These are phyloP conservation scores for Mastomys coucha DNA, from an alignment of 2,113 vertebrate species.

Conservation along the genomic window DNA sequence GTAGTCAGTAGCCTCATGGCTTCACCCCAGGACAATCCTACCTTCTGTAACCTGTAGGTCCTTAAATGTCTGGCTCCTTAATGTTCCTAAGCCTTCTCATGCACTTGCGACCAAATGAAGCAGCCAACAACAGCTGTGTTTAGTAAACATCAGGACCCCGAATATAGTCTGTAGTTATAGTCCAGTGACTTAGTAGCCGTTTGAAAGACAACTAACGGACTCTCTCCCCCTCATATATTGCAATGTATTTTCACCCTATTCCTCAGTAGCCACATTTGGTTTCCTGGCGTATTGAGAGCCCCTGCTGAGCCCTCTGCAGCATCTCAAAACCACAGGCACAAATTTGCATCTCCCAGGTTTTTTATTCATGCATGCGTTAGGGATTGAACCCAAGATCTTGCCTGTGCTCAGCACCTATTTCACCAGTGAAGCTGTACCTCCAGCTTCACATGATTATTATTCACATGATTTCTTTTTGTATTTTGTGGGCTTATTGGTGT, in stretches of 20 bases:
- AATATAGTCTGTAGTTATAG: background rate
- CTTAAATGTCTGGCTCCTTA: background rate
- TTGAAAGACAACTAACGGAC: background rate
- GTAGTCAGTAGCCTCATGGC: fast-evolving
- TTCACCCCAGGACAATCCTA: background rate
- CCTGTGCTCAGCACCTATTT: background rate
- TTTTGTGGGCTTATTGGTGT: too few relatives aligned
- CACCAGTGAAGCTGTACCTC: background rate
- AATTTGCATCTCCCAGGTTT: background rate
- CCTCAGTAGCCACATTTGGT: background rate
- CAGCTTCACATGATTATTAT: too few relatives aligned
- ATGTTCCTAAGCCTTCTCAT: too few relatives aligned
- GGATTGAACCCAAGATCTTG: background rate
- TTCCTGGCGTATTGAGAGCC: background rate
- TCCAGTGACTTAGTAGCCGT: background rate
- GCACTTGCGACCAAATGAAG: background rate
- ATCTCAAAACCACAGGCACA: too few relatives aligned
- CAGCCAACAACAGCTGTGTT: background rate
- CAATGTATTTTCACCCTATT: background rate
- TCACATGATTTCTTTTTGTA: background rate
- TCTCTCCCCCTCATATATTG: too few relatives aligned
- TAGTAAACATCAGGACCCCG: background rate
- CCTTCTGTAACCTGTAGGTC: background rate
- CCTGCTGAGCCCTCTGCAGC: fast-evolving
- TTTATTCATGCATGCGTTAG: background rate